Evolutionary conservation across 2,797 vertebrate genomes (phyloP).

Genomic region (Vespertilio murinus): DNA sequence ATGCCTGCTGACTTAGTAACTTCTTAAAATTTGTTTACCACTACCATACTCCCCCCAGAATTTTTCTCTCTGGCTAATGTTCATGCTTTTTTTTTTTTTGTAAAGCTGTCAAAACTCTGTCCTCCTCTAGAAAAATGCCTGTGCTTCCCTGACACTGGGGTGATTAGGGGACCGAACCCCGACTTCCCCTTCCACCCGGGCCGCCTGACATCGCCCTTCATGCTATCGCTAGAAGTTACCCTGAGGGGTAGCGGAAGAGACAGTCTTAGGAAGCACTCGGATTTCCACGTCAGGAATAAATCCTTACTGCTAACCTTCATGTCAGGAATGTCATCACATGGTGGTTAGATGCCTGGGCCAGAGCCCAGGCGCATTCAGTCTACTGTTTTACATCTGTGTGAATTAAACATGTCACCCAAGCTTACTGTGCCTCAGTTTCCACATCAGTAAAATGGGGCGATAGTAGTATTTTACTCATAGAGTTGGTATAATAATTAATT

Average conservation of each 20-base stretch:
- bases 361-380: not conserved
- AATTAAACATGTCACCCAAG: not conserved
- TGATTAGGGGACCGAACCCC: not conserved
- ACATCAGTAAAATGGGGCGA: not conserved
- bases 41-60: not conserved
- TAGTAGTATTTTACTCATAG: not conserved
- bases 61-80: not conserved
- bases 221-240: not conserved
- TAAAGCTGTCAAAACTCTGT: not conserved
- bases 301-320: not conserved
- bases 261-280: not conserved
- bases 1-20: not conserved
- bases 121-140: not conserved
- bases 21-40: not conserved
- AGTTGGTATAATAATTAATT: not conserved
- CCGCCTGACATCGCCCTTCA: not conserved
- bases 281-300: not conserved
- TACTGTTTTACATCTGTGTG: not conserved
- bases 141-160: not conserved
- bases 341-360: not conserved
- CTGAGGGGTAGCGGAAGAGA: not conserved
- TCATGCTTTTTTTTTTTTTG: constrained; percentile 20
- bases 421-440: constrained; percentile 24
- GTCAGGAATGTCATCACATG: not conserved
- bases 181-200: not conserved